A percentile compares a stretch with the other conserved stretches of the same genome.
Evolutionary conservation across 2,113 vertebrate species (phyloP).

Genomic region (Pelecanus crispus): DNA sequence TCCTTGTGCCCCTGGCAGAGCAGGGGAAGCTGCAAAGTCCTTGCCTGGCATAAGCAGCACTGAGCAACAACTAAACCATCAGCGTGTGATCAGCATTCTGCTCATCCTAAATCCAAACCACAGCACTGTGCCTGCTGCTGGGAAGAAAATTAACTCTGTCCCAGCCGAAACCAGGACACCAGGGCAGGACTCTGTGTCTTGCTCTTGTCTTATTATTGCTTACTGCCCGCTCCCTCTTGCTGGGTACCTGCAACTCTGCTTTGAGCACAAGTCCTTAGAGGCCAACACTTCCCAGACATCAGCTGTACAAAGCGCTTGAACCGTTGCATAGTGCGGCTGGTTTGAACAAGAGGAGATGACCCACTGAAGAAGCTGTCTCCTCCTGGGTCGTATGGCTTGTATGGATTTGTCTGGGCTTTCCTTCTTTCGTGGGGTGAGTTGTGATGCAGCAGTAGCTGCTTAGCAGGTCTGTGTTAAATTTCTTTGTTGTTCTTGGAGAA

Average conservation of each 20-base stretch:
- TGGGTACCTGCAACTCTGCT: too few species aligned
- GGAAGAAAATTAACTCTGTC: too few species aligned
- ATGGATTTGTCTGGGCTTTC: neutral
- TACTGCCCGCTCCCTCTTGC: rapidly evolving
- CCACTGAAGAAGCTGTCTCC: too few species aligned
- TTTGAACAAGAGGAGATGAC: neutral
- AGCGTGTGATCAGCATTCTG: too few species aligned
- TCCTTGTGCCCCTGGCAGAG: too few species aligned
- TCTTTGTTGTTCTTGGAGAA: neutral
- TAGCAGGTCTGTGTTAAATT: rapidly evolving
- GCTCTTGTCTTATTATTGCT: neutral
- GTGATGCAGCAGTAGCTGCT: neutral
- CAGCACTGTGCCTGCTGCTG: too few species aligned
- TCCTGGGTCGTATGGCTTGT: neutral
- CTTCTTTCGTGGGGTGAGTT: rapidly evolving
- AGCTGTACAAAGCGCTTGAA: neutral
- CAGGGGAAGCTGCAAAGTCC: too few species aligned
- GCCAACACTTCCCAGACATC: neutral
- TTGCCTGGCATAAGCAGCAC: too few species aligned
- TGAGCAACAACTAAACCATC: too few species aligned
- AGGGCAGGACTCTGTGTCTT: neutral
- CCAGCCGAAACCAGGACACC: too few species aligned
- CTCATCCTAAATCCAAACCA: too few species aligned
- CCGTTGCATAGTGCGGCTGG: neutral
- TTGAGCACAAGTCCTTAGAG: too few species aligned